phyloP scores from a whole-genome alignment of 1,140 invertebrate species.

The Episyrphus balteatus region DNA sequence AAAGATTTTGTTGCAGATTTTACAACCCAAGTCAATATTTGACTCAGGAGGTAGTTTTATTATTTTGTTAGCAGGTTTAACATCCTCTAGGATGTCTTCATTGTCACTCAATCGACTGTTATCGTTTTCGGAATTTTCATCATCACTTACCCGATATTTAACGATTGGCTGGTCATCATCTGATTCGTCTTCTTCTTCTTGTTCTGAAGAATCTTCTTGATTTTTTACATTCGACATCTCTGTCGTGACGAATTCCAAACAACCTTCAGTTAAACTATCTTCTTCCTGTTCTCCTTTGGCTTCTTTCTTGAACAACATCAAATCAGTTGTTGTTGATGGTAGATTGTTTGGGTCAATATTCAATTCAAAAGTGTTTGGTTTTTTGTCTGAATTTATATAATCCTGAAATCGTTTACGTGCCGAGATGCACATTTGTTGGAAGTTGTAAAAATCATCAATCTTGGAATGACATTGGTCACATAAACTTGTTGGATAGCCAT shows the following conservation, averaged over 20 bases:
- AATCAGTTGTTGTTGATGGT: too few species aligned
- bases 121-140: conserved; percentile 13
- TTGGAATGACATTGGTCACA: conserved; percentile 26
- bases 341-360: too few species aligned
- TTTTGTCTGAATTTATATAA: too few species aligned
- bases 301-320: background rate
- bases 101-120: conserved; percentile 18
- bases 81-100: too few species aligned
- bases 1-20: conserved; percentile 33
- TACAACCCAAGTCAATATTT: conserved; percentile 15
- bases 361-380: too few species aligned
- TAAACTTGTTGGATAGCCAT: conserved; percentile 30
- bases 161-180: background rate
- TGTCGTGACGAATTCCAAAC: too few species aligned
- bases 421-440: conserved; percentile 27
- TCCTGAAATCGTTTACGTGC: conserved; percentile 32
- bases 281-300: conserved; percentile 7
- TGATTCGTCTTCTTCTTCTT: background rate
- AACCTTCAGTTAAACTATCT: background rate
- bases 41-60: too few species aligned
- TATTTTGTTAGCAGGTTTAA: too few species aligned
- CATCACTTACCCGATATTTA: conserved; percentile 9
- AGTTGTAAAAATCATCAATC: conserved; percentile 29
- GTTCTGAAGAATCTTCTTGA: too few species aligned
- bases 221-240: too few species aligned